Base-by-base conservation (phyloP, 2,888 invertebrate species). In the Stictocephala bisonia region DNA sequence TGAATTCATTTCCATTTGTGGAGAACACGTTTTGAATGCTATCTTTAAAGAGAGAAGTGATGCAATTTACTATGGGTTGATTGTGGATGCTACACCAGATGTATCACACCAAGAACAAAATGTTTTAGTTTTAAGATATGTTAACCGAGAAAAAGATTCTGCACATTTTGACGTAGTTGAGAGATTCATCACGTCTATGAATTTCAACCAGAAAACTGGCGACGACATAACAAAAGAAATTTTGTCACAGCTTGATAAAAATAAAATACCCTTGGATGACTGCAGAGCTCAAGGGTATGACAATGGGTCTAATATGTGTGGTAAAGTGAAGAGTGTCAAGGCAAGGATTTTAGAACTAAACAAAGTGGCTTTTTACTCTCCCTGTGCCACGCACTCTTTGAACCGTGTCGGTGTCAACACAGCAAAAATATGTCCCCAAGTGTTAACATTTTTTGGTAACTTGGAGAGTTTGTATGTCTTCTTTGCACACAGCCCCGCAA, bases 1-100 rank as follows among this genome's bases (percentile, higher is more conserved):
- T 71, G 71, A 71, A 48, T 71, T 71, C 31, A 64, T 71, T 44
- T 71, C 64, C 13, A 41, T 64, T 20, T 64, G 71, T 71, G 50
- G 71, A 18, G 48, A 71, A 18, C 31, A 71, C 9, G 58, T 71
- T 26, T 41, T 71, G 41, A 41, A 27, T 11, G 31, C 31, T 56
- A 70, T 60, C 58, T 58, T 71, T 18, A 6, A 58, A n/a, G 58
- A 71, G 58, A 35, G 60, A 60, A 56, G 24, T 27, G 31, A 48
- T 27, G 26, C 71, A 48, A 60, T 71, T 35, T 71, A 71, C 44
- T 60, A 20, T 71, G 20, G 58, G 11, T 26, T 71, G 35, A 71
- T 71, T 41, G 60, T 27, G 9, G 60, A 71, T 58, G 44, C 48
- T 35, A 70, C 58, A 53, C 70, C 58, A 11, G 56, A 70, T 20